Evolutionary conservation across 2,797 vertebrate genomes (phyloP).

Genomic region (Pterois miles): DNA sequence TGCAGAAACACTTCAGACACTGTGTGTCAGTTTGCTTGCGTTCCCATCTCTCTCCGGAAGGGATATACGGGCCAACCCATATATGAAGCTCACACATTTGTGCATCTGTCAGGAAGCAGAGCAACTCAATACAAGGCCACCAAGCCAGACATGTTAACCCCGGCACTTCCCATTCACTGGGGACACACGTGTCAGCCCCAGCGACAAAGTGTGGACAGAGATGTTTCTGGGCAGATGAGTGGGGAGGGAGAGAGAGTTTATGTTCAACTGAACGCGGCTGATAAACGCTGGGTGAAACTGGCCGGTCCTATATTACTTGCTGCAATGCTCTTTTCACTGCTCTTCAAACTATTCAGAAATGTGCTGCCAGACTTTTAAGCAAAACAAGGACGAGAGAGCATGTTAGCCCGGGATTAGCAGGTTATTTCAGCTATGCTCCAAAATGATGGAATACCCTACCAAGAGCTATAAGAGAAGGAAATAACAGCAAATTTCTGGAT

Average conservation of each 20-base stretch:
- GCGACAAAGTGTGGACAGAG: neutral
- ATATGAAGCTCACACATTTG: conserved; percentile 23
- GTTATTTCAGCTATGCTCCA: neutral
- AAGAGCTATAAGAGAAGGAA: neutral
- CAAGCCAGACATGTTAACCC: conserved; percentile 13
- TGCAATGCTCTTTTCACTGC: neutral
- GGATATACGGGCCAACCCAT: neutral
- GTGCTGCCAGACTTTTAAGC: neutral
- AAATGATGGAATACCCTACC: neutral
- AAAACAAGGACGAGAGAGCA: neutral
- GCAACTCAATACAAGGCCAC: conserved; percentile 44
- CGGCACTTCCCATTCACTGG: neutral
- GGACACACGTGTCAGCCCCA: neutral
- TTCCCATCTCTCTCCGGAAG: neutral
- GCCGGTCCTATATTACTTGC: no score
- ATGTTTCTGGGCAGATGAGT: conserved; percentile 43
- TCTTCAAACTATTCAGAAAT: neutral
- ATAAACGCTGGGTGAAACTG: neutral
- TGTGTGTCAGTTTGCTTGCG: neutral
- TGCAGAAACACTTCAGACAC: neutral
- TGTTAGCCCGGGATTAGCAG: neutral
- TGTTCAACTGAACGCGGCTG: neutral
- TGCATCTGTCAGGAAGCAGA: conserved; percentile 50
- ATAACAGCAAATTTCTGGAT: no score
- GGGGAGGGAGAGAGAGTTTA: neutral